phyloP scores from a whole-genome alignment of 2,797 vertebrate species.

The Hydrocynus forskahlii region DNA sequence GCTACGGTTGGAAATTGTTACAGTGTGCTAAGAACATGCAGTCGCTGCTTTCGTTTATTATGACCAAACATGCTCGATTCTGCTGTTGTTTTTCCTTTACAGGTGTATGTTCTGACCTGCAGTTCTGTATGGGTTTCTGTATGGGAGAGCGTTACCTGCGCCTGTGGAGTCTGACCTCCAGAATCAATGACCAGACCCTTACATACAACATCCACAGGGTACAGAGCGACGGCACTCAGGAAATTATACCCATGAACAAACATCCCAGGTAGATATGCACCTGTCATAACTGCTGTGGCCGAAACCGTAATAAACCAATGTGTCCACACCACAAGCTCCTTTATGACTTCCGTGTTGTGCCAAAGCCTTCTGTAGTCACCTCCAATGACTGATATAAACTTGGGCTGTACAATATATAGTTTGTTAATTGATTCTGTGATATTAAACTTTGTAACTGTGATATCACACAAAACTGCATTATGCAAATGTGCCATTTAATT shows the following conservation, averaged over 20 bases:
- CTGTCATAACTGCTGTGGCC: background rate
- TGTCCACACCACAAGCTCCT: too few relatives aligned
- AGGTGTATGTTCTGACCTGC: constrained; percentile 70
- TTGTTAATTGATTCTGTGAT: too few relatives aligned
- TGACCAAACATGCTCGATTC: background rate
- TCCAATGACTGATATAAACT: too few relatives aligned
- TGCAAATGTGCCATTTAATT: too few relatives aligned
- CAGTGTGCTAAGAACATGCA: background rate
- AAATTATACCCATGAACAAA: constrained; percentile 64
- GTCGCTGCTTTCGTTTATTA: background rate
- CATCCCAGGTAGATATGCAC: constrained; percentile 60
- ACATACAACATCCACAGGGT: constrained; percentile 68
- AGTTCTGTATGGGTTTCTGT: constrained; percentile 69
- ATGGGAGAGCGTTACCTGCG: constrained; percentile 65
- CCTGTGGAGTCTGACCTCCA: constrained; percentile 69
- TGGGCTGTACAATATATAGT: too few relatives aligned
- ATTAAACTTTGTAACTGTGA: too few relatives aligned
- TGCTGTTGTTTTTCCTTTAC: constrained; percentile 2
- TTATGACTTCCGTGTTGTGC: background rate
- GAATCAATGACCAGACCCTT: constrained; percentile 71
- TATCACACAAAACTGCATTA: too few relatives aligned
- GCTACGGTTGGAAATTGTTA: too few relatives aligned
- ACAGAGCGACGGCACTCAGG: constrained; percentile 67
- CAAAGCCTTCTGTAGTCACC: background rate
- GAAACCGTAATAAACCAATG: background rate